phyloP scores from a whole-genome alignment of 2,797 vertebrate species.

The Pteronotus mesoamericanus region DNA sequence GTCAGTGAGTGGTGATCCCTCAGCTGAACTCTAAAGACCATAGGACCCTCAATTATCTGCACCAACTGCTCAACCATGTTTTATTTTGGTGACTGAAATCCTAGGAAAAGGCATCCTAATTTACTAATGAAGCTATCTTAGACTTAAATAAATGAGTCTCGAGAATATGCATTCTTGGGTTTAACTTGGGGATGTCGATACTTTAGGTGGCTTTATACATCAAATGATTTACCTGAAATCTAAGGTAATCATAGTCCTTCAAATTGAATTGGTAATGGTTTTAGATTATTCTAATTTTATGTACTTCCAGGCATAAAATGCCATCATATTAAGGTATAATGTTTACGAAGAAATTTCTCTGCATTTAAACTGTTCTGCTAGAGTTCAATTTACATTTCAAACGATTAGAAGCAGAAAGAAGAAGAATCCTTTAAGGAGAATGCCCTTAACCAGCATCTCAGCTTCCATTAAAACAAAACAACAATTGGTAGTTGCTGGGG shows the following conservation, averaged over 20 bases:
- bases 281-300: background rate
- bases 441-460: background rate
- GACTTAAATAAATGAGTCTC: background rate
- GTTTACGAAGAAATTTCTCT: constrained; percentile 6
- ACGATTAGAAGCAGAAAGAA: background rate
- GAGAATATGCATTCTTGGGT: background rate
- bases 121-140: constrained; percentile 1
- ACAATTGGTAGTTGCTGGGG: background rate
- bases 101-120: background rate
- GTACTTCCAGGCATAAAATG: background rate
- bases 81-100: constrained; percentile 9
- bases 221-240: constrained; percentile 7
- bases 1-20: constrained; percentile 29
- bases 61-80: background rate
- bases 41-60: background rate
- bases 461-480: constrained; percentile 39
- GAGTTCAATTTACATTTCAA: constrained; percentile 1
- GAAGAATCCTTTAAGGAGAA: constrained; percentile 12
- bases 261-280: background rate
- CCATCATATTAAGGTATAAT: background rate
- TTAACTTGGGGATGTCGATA: background rate
- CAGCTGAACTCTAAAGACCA: background rate
- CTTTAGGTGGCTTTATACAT: background rate
- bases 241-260: background rate
- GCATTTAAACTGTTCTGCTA: background rate